A percentile compares a stretch with the other conserved stretches of the same genome.
Conservation (phyloP, 2,797 vertebrate genomes). For the Eulemur albifrons region DNA sequence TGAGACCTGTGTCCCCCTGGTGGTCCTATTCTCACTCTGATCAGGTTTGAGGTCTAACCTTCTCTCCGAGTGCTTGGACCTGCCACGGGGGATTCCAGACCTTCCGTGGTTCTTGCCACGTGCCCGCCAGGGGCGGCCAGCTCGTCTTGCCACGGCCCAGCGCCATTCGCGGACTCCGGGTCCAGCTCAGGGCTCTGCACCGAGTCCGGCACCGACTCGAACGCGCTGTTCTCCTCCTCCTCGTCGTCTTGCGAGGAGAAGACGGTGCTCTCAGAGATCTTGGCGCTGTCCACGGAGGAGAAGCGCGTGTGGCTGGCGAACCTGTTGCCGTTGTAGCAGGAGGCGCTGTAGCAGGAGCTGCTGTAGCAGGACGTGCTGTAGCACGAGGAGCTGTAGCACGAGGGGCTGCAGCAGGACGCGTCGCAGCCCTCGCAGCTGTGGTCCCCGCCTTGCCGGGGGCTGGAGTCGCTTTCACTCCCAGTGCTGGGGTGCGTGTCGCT, state of each 20-base stretch:
- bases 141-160: slow-evolving; percentile 85
- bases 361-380: slow-evolving; percentile 94
- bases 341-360: slow-evolving; percentile 95
- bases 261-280: slow-evolving; percentile 96
- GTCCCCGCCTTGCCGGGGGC: slow-evolving; percentile 86
- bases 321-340: slow-evolving; percentile 92
- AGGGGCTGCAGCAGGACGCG: slow-evolving; percentile 95
- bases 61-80: slow-evolving; percentile 90
- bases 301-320: slow-evolving; percentile 96
- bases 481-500: slow-evolving; percentile 85
- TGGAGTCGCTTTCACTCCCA: slow-evolving; percentile 90
- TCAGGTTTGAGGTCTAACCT: slow-evolving; percentile 88
- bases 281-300: slow-evolving; percentile 96
- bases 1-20: background rate
- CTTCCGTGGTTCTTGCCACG: slow-evolving; percentile 83
- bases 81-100: slow-evolving; percentile 87
- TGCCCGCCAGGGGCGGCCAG: slow-evolving; percentile 82
- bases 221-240: slow-evolving; percentile 94
- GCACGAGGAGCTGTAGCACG: slow-evolving; percentile 96
- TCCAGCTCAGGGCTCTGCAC: slow-evolving; percentile 89
- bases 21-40: slow-evolving; percentile 32
- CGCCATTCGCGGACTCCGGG: slow-evolving; percentile 82
- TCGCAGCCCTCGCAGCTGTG: slow-evolving; percentile 94
- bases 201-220: slow-evolving; percentile 91
- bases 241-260: slow-evolving; percentile 98